Evolutionary conservation across 2,113 vertebrate genomes (phyloP).

Genomic region (Callaeas wilsoni): DNA sequence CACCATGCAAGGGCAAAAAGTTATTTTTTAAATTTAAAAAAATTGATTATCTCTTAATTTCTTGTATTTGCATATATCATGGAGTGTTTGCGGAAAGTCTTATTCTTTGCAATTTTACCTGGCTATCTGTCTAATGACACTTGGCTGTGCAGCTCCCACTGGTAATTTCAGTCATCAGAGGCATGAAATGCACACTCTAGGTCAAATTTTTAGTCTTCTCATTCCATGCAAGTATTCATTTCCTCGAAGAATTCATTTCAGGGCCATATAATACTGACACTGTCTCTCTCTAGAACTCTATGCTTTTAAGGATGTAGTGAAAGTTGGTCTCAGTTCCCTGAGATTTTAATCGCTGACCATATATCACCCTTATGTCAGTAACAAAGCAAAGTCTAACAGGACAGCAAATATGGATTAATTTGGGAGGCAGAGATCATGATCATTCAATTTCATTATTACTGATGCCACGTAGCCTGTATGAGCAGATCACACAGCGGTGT

Average conservation of each 20-base stretch:
- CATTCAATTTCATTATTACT: not conserved
- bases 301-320: not conserved
- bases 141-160: not conserved
- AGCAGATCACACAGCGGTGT: not conserved
- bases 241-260: not conserved
- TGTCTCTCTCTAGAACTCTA: not conserved
- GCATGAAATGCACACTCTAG: not conserved
- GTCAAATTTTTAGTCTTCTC: not conserved
- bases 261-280: no score
- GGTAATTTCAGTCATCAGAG: not conserved
- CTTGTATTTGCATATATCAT: not conserved
- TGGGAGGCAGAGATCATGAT: not conserved
- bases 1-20: not conserved
- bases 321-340: not conserved
- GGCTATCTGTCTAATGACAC: not conserved
- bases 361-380: not conserved
- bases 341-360: not conserved
- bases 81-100: not conserved
- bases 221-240: not conserved
- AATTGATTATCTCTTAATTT: not conserved
- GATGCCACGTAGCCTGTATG: fast-evolving
- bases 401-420: not conserved
- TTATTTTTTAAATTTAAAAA: not conserved
- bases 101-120: not conserved
- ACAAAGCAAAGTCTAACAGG: not conserved